Conservation (phyloP, 2,113 vertebrate species). For the Phoxinus phoxinus region DNA sequence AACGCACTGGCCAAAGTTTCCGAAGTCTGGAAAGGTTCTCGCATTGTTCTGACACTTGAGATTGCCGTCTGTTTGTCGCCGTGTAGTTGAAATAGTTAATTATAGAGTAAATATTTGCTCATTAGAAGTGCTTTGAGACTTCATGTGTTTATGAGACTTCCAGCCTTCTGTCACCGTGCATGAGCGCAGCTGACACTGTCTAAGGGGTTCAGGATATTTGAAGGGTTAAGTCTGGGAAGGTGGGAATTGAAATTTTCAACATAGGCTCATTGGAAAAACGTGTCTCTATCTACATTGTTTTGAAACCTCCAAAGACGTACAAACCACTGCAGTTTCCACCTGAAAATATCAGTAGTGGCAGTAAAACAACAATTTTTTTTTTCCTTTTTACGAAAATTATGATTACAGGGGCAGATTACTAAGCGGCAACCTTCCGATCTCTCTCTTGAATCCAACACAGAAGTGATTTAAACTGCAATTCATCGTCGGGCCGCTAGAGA, state of each 20-base stretch:
- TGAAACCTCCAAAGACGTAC: not conserved
- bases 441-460: too few relatives aligned
- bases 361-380: not conserved
- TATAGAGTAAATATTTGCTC: slow-evolving; percentile 57
- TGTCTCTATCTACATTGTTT: not conserved
- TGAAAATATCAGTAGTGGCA: not conserved
- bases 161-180: slow-evolving; percentile 43
- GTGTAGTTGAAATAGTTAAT: slow-evolving; percentile 47
- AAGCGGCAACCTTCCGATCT: too few relatives aligned
- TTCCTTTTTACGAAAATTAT: not conserved
- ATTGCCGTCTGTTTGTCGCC: slow-evolving; percentile 10
- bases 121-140: slow-evolving; percentile 53
- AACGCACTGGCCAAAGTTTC: not conserved
- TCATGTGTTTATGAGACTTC: slow-evolving; percentile 48
- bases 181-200: slow-evolving; percentile 49
- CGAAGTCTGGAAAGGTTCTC: slow-evolving; percentile 10
- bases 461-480: too few relatives aligned
- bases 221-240: not conserved
- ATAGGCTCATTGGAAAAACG: not conserved
- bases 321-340: not conserved
- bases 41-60: slow-evolving; percentile 35
- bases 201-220: not conserved
- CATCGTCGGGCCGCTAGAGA: too few relatives aligned
- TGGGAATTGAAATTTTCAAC: not conserved
- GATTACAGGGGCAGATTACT: not conserved